Evolutionary conservation across 30 jellyfish, hydroid and myxozoan genomes (phyloP), one percentile per base, ranked within the genome.

Genomic region (Cassiopea andromeda): DNA sequence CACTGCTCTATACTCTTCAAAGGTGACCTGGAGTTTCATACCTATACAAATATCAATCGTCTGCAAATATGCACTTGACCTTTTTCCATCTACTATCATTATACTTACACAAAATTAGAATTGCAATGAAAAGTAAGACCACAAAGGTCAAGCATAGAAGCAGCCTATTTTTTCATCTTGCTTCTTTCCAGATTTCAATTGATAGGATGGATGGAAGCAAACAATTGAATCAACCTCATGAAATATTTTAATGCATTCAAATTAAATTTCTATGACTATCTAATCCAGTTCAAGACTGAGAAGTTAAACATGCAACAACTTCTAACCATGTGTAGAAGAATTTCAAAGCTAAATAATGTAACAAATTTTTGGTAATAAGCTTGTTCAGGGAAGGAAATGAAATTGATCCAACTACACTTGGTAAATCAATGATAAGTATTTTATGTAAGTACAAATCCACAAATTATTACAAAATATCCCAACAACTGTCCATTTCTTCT

Each of bases 391-490:
- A 70, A 70, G 79, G 48, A 70, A 70, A 70, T 10, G 5, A 19
- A 13, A 14, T 19, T 38, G 46, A 43, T 70, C 38, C 15, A 70
- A 14, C 79, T 70, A 38, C 79, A 9, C 43, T 17, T n/a, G 27
- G 27, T 7, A 70, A 27, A 70, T 70, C 54, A 70, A 10, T 70
- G 10, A 50, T 10, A 18, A 54, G 64, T 54, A 70, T 2, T 12
- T 43, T 17, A 70, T 70, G 10, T 70, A 9, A 27, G 38, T n/a
- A 19, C 79, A n/a, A 18, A 43, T 70, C 79, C 79, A 27, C 15
- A 9, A 64, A 64, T 70, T 70, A 14, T 70, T 70, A 70, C 79
- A 70, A 70, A 66, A 70, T 38, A 43, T 19, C 79, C 79, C 79
- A 1, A 70, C 54, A 70, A 70, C 6, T 3, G n/a, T 6, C 79